Base-by-base conservation (phyloP, 2,888 invertebrate genomes). In the Meiosimyza decipiens region DNA sequence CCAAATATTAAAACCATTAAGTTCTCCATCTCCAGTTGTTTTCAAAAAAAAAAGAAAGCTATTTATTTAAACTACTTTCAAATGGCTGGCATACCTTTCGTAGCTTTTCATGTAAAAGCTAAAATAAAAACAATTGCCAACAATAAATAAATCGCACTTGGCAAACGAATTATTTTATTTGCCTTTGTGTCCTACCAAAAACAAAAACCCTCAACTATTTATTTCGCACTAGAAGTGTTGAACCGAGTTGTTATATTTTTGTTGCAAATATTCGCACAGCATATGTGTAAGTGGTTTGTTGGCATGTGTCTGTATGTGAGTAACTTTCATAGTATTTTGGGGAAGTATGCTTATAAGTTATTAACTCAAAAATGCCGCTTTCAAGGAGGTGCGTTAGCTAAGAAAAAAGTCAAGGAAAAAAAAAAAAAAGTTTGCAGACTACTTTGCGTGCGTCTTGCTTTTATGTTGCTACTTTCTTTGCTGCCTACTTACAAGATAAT, bases 191-290 rank as follows among this genome's bases (percentile, higher is more conserved):
- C 15, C 54, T 66, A 22, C 63, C 7, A 5, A n/a, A 11, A 47
- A 63, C n/a, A 40, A 12, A 18, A 49, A 50, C 52, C 18, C 63
- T 63, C 60, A 33, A 66, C 71, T 71, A 70, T 71, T 71, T 71
- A 65, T 68, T 72, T 72, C 72, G 67, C 72, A 68, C 72, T 68
- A 47, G 68, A 68, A 64, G 72, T 73, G 72, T 73, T 72, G 66
- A 72, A 54, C n/a, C 52, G 47, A 55, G 55, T 71, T 71, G 16
- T 49, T 55, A 28, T 62, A 28, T 62, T 70, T 28, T 62, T 22
- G 18, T 51, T 40, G 12, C 67, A 54, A 54, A 67, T 47, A 47
- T 15, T n/a, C 40, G 28, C 7, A 13, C 22, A 55, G 13, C 55
- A 55, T 9, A 55, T 15, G 51, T 60, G 65, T 52, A 33, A 65